Base-by-base conservation (phyloP, 2,797 vertebrate genomes). In the Carcharodon carcharias region DNA sequence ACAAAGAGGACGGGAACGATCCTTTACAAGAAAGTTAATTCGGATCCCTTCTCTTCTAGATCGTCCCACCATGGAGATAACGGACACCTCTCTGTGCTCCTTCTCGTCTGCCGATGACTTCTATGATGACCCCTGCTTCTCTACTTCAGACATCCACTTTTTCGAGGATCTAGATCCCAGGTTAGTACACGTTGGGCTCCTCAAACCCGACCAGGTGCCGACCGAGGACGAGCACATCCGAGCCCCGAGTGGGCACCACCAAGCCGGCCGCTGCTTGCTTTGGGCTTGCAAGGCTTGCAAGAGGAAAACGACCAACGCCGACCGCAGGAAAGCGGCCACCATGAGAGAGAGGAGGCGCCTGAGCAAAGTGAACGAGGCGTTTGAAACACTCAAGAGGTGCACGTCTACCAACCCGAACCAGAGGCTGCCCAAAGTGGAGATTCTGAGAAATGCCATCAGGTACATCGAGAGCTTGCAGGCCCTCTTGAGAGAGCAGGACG, bases 261-360 rank as follows among this genome's bases (percentile, higher is more conserved):
- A 99, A 97, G 99, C 99, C 0, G 99, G 99, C 96, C 98, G 99
- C 97, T 99, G 99, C 97, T 98, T 99, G 23, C 98, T 99, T 0
- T 99, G 99, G 99, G 99, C 99, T 28, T 99, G 99, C 98, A 99
- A 99, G 97, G 99, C 99, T 73, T 99, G 99, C 98, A 99, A 99
- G 97, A 97, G 99, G 97, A 99, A 99, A 98, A 99, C 99, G 96
- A 99, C 99, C 96, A 99, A 99, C 18, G 99, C 99, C 0, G 99
- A 99, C 98, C 98, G 99, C 96, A 97, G 99, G 54, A 99, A 99
- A 97, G 99, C 99, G 0, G 99, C 99, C 96, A 99, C 99, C 96
- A 98, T 99, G 99, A 98, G 99, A 14, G 99, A 99, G 97, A 97
- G 99, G 96, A 97, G 99, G 97, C 98, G 99, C 85, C 98, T 99